Percentiles rank a stretch among this genome's conserved stretches.
Conservation (phyloP, 2,797 vertebrate genomes). For the Acanthiza pusilla region DNA sequence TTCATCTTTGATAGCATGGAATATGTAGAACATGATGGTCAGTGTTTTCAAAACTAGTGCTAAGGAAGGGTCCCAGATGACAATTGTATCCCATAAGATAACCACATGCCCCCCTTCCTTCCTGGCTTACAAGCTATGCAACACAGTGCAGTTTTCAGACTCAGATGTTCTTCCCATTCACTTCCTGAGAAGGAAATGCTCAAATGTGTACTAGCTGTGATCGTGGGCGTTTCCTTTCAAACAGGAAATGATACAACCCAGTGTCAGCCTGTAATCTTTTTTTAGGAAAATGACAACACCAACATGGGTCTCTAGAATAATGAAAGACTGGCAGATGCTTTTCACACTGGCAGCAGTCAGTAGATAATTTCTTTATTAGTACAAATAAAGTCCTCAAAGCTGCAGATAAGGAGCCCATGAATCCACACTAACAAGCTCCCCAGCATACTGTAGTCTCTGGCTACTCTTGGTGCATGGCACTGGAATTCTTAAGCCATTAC, state of each 20-base stretch:
- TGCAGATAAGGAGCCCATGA: neutral
- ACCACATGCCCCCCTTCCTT: slow-evolving; percentile 49
- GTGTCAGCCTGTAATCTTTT: neutral
- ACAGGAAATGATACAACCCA: slow-evolving; percentile 27
- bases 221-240: slow-evolving; percentile 28
- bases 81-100: slow-evolving; percentile 15
- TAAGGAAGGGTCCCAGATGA: neutral
- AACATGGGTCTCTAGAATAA: neutral
- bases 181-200: slow-evolving; percentile 58
- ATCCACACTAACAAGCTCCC: neutral
- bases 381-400: neutral
- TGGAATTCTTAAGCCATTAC: neutral
- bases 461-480: neutral
- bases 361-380: neutral
- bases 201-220: slow-evolving; percentile 49
- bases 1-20: neutral
- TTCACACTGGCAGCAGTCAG: neutral
- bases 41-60: neutral
- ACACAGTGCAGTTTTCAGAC: slow-evolving; percentile 8
- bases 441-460: neutral
- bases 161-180: slow-evolving; percentile 52
- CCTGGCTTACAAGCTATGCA: slow-evolving; percentile 24
- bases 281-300: neutral
- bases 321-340: neutral
- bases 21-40: neutral